A percentile compares a stretch with the other conserved stretches of the same genome.
These are phyloP conservation scores for Sweltsa coloradensis DNA, from an alignment of 1,140 invertebrate species.

Conservation along the genomic window DNA sequence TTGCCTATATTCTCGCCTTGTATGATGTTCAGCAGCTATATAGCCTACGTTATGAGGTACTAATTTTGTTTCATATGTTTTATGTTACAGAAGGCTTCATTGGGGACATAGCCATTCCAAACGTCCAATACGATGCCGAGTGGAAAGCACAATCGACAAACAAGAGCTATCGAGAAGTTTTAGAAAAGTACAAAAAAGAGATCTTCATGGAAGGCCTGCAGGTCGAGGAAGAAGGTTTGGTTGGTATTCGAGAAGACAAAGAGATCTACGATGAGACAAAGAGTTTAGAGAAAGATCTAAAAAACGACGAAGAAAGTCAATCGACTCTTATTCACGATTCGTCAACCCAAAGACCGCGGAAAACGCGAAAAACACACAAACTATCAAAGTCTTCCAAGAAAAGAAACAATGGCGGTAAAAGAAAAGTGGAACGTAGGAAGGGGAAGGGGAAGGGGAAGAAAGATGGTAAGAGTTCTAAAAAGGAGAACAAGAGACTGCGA, in stretches of 20 bases:
- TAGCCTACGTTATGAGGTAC: too few species aligned
- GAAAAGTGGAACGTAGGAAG: too few species aligned
- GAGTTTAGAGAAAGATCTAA: background rate
- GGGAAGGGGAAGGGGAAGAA: too few species aligned
- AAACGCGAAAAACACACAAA: background rate
- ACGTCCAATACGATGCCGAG: constrained; percentile 41
- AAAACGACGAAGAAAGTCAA: background rate
- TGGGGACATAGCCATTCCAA: constrained; percentile 68
- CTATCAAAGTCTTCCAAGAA: background rate
- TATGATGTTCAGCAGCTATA: too few species aligned
- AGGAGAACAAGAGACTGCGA: too few species aligned
- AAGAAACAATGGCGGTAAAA: too few species aligned
- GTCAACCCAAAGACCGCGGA: background rate
- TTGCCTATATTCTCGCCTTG: too few species aligned
- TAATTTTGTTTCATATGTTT: too few species aligned
- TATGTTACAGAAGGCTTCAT: constrained; percentile 53
- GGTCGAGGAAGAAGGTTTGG: constrained; percentile 67
- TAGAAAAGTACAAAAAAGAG: constrained; percentile 65
- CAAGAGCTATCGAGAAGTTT: constrained; percentile 51
- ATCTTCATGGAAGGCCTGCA: constrained; percentile 55
- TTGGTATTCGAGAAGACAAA: constrained; percentile 30
- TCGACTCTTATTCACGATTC: background rate
- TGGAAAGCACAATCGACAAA: constrained; percentile 42
- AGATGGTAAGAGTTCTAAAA: too few species aligned
- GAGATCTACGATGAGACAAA: background rate